These are phyloP conservation scores for Microctonus hyperodae DNA, from an alignment of 2,888 invertebrate genomes.

Conservation along the genomic window DNA sequence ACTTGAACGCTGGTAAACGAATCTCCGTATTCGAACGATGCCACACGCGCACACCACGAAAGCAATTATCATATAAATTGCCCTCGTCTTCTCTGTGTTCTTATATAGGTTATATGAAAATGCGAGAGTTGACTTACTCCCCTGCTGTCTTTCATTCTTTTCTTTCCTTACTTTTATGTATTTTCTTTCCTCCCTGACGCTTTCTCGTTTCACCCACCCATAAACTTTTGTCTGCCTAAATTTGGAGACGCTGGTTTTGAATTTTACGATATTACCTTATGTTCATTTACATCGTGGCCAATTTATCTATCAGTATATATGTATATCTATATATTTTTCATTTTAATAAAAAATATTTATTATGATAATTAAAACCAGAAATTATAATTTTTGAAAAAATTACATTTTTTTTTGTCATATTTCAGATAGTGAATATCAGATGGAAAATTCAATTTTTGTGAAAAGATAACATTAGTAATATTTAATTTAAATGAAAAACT, in stretches of 20 bases:
- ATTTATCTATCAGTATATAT: no score
- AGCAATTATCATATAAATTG: constrained; percentile 60
- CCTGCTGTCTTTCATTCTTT: constrained; percentile 28
- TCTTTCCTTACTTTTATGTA: neutral
- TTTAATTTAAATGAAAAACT: no score
- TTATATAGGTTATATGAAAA: constrained; percentile 5
- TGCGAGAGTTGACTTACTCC: constrained; percentile 14
- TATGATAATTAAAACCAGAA: no score
- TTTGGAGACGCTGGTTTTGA: neutral
- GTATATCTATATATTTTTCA: no score
- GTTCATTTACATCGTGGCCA: constrained; percentile 23
- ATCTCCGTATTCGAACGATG: constrained; percentile 46
- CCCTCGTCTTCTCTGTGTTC: constrained; percentile 37
- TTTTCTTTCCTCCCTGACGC: neutral
- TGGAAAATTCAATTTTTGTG: no score
- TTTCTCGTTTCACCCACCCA: no score
- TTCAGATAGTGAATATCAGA: no score
- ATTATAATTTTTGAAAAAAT: no score
- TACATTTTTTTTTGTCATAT: no score
- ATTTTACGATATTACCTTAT: constrained; percentile 14
- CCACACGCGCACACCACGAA: constrained; percentile 36
- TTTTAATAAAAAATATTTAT: no score
- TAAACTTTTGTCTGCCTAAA: neutral
- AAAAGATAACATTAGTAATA: no score
- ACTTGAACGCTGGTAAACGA: constrained; percentile 45